Evolutionary conservation across 1,140 invertebrate species (phyloP).

Genomic region (Drosophila kikkawai): DNA sequence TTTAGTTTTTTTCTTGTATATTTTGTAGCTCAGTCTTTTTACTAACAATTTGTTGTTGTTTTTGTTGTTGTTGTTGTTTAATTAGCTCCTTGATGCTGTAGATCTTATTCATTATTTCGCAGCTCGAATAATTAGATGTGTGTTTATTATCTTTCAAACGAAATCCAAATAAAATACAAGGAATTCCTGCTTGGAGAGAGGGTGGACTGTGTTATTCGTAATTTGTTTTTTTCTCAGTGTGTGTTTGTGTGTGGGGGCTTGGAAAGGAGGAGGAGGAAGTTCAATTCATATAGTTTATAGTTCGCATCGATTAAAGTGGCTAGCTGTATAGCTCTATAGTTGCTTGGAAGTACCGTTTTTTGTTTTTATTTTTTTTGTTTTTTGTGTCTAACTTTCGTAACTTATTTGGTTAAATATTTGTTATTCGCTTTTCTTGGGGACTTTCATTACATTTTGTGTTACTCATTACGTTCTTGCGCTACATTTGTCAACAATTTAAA

Average conservation of each 20-base stretch:
- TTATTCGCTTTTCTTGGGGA: constrained; percentile 19
- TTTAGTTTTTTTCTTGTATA: constrained; percentile 55
- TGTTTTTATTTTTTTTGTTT: neutral
- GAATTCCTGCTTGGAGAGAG: constrained; percentile 27
- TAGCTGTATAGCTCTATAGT: constrained; percentile 78
- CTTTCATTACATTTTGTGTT: constrained; percentile 39
- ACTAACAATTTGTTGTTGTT: constrained; percentile 75
- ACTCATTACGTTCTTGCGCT: constrained; percentile 57
- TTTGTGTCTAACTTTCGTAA: constrained; percentile 73
- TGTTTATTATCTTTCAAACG: constrained; percentile 17
- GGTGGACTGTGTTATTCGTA: neutral
- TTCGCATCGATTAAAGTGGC: constrained; percentile 44
- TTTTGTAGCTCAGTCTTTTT: constrained; percentile 84
- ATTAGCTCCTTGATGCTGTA: constrained; percentile 48
- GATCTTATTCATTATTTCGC: constrained; percentile 22
- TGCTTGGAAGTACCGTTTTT: constrained; percentile 79
- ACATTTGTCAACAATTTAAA: constrained; percentile 79
- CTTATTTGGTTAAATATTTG: constrained; percentile 58
- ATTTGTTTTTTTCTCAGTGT: neutral
- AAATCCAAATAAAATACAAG: constrained; percentile 11
- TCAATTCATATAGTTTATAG: constrained; percentile 46
- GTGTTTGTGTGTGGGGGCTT: neutral
- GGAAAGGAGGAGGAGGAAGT: neutral
- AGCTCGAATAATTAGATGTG: constrained; percentile 18
- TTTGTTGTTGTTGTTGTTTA: constrained; percentile 38